Evolutionary conservation across 2,113 vertebrate genomes (phyloP), one percentile per base, ranked within the genome.

Genomic region (Tylochromis polylepis): DNA sequence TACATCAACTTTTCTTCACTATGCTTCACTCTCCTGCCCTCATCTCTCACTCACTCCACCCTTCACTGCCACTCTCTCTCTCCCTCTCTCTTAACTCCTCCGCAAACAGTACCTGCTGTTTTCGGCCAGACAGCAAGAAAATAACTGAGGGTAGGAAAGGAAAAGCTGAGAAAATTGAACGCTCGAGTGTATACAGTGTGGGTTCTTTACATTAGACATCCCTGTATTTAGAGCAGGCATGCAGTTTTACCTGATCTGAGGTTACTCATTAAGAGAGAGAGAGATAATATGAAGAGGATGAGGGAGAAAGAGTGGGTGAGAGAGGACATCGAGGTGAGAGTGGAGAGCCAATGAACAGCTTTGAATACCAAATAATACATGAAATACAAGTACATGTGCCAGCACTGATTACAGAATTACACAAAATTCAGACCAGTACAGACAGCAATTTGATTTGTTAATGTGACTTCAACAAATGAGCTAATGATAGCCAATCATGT

Each of bases 21-120:
- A 77, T 77, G 72, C 85, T 83, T 67, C 81, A 57, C 57, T 85
- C 59, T 57, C 55, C 80, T 84, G 77, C 88, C 65, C 79, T 87
- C 77, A 59, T 81, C 67, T 38, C 18, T 81, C 84, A 16, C 78
- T 86, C 83, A 41, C 79, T 70, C 81, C 51, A 46, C 43, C 82
- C 75, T 22, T 80, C 62, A 65, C 79, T 59, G 79, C 78, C 80
- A 89, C 85, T 79, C 78, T 49, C 59, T 87, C 67, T 75, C 41
- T 79, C 27, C 57, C 27, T 81, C 87, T 80, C 87, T 88, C 80
- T 79, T 27, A 51, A 90, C 93, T 93, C 92, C 92, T 86, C 87
- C 88, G 22, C 93, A 92, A 91, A 91, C 79, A 88, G 10, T 75
- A 81, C 89, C 89, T 88, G 83, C 89, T 90, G 89, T 91, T 94